These are phyloP conservation scores for Caenorhabditis zanzibari DNA, from an alignment of 2,888 invertebrate genomes.

Conservation along the genomic window DNA sequence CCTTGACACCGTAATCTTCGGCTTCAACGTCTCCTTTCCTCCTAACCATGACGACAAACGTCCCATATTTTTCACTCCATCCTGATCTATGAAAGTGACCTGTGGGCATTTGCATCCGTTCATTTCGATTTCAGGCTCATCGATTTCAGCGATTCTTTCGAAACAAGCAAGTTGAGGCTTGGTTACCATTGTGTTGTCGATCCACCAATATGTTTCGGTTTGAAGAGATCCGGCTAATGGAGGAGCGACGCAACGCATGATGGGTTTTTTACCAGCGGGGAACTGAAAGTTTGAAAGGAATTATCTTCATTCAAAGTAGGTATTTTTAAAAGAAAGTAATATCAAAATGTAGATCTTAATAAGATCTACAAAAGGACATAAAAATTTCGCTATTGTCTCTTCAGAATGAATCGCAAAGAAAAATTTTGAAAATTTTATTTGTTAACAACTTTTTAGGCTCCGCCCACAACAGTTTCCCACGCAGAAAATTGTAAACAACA, in stretches of 20 bases:
- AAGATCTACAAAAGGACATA: too few species aligned
- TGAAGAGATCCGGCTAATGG: background rate
- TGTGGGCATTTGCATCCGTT: constrained; percentile 18
- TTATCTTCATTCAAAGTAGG: too few species aligned
- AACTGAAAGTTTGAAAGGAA: background rate
- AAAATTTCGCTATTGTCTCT: too few species aligned
- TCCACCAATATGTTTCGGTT: constrained; percentile 20
- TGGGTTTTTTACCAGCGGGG: background rate
- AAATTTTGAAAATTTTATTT: too few species aligned
- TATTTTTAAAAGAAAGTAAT: too few species aligned
- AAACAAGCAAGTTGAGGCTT: background rate
- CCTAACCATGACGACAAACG: background rate
- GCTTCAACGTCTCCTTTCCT: background rate
- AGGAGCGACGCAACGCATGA: constrained; percentile 1
- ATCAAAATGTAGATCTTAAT: too few species aligned
- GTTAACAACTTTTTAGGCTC: too few species aligned
- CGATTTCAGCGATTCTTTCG: constrained; percentile 1
- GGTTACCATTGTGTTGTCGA: constrained; percentile 1
- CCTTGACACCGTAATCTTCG: background rate
- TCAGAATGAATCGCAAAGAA: too few species aligned
- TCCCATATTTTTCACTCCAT: background rate
- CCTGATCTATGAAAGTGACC: constrained; percentile 4
- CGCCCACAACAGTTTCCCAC: too few species aligned
- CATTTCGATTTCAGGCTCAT: constrained; percentile 16
- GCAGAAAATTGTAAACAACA: too few species aligned